phyloP scores from a whole-genome alignment of 2,113 vertebrate genomes.

The Noturus placidus region DNA sequence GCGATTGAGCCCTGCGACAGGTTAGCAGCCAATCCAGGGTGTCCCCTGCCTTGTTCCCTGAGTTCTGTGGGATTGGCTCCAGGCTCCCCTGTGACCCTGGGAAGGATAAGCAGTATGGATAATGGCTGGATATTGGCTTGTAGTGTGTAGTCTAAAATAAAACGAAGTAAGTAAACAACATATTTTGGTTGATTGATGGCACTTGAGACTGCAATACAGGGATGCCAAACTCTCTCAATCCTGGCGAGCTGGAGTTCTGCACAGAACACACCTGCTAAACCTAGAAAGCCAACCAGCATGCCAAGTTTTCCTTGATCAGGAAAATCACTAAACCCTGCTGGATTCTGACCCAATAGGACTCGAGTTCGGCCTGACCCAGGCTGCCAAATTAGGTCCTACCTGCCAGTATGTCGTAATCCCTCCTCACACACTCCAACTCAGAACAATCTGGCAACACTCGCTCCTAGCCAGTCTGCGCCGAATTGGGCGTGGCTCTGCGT shows the following conservation, averaged over 20 bases:
- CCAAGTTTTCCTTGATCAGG: neutral
- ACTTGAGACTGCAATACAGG: neutral
- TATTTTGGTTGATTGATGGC: neutral
- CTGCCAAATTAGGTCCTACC: slow-evolving; percentile 8
- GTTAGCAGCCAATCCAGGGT: no score
- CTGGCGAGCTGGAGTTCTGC: neutral
- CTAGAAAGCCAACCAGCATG: neutral
- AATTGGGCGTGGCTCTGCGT: slow-evolving; percentile 59
- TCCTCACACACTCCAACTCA: neutral
- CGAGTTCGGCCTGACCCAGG: neutral
- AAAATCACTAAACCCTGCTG: neutral
- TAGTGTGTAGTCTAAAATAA: neutral
- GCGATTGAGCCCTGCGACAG: no score
- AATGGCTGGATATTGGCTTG: neutral
- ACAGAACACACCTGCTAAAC: neutral
- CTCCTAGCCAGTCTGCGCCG: slow-evolving; percentile 71
- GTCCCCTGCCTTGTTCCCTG: no score
- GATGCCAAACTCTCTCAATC: neutral
- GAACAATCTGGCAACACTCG: slow-evolving; percentile 47
- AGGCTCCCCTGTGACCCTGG: no score
- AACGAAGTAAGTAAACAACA: neutral
- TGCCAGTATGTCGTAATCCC: neutral
- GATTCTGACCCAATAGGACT: neutral
- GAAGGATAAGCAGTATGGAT: no score
- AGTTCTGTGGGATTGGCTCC: no score